Conservation (phyloP, 2,113 vertebrate species). For the Ciconia maguari region DNA sequence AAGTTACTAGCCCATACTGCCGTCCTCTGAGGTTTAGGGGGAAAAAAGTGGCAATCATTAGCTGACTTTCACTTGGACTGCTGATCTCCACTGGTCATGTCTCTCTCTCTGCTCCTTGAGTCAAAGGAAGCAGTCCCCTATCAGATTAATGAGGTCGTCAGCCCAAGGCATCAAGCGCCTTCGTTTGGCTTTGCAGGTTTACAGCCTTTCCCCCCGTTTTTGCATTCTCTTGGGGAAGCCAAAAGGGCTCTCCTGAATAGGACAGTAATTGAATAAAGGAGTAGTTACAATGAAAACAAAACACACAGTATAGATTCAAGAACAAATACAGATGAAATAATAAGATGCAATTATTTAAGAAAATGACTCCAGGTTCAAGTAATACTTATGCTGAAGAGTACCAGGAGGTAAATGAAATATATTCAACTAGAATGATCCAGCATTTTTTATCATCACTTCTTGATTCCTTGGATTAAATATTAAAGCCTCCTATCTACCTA, state of each 20-base stretch:
- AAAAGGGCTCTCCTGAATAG: not conserved
- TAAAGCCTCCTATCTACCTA: not conserved
- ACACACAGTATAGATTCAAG: not conserved
- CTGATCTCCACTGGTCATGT: not conserved
- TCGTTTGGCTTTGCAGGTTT: not conserved
- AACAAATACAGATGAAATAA: not conserved
- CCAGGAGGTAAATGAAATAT: not conserved
- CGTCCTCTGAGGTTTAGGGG: not conserved
- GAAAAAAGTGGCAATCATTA: too few relatives aligned
- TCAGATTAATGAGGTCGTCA: rapidly evolving
- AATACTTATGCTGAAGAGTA: not conserved
- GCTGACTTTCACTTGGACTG: not conserved
- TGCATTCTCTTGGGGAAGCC: not conserved
- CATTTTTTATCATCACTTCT: not conserved
- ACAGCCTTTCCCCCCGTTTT: not conserved
- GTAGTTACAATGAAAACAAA: not conserved
- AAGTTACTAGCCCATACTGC: too few relatives aligned
- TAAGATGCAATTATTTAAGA: not conserved
- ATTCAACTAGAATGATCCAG: not conserved
- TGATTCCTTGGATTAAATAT: not conserved
- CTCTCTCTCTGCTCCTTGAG: not conserved
- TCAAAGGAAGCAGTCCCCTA: not conserved
- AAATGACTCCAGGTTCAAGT: not conserved
- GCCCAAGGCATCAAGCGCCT: not conserved
- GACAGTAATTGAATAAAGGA: not conserved